These are phyloP conservation scores for Chaetodon trifascialis DNA, from an alignment of 2,113 vertebrate species.

Conservation along the genomic window DNA sequence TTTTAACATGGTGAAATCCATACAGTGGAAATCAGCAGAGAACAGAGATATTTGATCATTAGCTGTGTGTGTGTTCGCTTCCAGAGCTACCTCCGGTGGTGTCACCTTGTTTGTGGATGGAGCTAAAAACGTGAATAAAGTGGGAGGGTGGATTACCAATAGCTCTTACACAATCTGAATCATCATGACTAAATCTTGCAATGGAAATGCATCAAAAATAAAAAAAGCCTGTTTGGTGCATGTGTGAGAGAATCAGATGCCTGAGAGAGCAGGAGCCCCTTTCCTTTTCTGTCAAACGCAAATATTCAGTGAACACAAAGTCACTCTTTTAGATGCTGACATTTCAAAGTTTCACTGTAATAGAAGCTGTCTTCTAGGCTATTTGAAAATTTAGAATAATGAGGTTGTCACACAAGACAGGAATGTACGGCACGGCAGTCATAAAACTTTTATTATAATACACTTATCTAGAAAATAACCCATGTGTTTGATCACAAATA, in stretches of 20 bases:
- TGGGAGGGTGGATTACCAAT: conserved; percentile 52
- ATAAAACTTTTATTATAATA: background rate
- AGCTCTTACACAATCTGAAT: conserved; percentile 55
- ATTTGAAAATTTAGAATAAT: background rate
- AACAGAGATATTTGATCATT: conserved; percentile 15
- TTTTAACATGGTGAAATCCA: background rate
- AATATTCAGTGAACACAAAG: background rate
- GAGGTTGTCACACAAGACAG: background rate
- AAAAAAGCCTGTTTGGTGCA: conserved; percentile 5
- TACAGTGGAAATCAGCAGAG: background rate
- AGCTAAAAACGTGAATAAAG: conserved; percentile 56
- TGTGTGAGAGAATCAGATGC: background rate
- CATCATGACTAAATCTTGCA: conserved; percentile 37
- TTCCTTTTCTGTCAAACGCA: background rate
- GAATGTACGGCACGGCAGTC: background rate
- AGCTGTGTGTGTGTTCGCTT: conserved; percentile 5
- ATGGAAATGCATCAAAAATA: conserved; percentile 20
- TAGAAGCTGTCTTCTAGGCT: background rate
- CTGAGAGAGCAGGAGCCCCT: background rate
- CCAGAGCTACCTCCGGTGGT: conserved; percentile 3
- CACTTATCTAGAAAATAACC: background rate
- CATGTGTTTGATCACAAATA: background rate
- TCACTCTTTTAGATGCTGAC: background rate
- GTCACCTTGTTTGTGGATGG: conserved; percentile 42
- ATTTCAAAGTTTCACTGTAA: conserved; percentile 16